These are phyloP conservation scores for Tipula lateralis DNA, from an alignment of 2,888 invertebrate species.

Conservation along the genomic window DNA sequence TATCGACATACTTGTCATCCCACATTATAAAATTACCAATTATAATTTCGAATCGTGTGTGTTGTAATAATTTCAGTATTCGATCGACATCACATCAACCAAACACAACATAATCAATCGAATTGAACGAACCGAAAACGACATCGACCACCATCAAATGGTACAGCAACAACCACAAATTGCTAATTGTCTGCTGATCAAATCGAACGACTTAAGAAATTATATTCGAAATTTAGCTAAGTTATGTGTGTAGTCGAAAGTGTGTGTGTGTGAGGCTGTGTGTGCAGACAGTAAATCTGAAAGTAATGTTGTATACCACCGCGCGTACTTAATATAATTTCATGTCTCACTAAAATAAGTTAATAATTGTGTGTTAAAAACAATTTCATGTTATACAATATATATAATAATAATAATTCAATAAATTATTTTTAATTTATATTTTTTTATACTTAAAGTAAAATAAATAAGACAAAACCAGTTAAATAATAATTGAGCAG, in stretches of 20 bases:
- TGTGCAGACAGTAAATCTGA: not conserved
- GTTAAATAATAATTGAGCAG: not conserved
- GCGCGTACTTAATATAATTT: not conserved
- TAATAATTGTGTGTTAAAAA: constrained; percentile 24
- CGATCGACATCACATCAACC: not conserved
- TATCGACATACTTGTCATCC: not conserved
- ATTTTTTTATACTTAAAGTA: not conserved
- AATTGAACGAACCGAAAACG: not conserved
- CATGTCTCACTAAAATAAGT: not conserved
- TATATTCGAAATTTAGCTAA: not conserved
- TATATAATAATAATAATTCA: constrained; percentile 2
- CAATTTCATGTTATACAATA: not conserved
- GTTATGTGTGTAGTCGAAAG: not conserved
- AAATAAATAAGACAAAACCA: constrained; percentile 11
- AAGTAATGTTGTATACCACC: not conserved
- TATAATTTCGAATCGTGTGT: not conserved
- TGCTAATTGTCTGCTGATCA: not conserved
- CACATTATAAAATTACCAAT: not conserved
- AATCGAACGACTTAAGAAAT: constrained; percentile 3
- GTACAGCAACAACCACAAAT: not conserved
- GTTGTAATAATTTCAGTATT: not conserved
- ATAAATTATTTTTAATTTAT: constrained; percentile 9
- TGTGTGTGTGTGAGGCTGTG: not conserved
- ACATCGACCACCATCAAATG: constrained; percentile 19
- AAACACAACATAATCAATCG: not conserved